These are phyloP conservation scores for Pseudomyrmex cubaensis DNA, from an alignment of 1,140 invertebrate species.

Conservation along the genomic window DNA sequence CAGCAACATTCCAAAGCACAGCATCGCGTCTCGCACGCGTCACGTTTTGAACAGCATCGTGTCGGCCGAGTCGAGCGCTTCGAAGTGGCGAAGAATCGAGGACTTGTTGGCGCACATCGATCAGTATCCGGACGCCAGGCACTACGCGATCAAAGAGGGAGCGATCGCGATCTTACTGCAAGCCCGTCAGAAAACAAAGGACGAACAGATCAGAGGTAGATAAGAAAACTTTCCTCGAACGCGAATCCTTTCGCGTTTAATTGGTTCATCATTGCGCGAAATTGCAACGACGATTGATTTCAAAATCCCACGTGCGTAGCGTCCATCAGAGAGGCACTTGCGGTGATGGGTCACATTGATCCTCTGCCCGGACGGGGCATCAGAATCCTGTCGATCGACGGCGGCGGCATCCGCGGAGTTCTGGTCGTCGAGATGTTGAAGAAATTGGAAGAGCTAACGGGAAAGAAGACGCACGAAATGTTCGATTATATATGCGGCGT, in stretches of 20 bases:
- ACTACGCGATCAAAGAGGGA: conserved; percentile 90
- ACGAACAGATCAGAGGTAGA: conserved; percentile 82
- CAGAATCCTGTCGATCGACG: conserved; percentile 94
- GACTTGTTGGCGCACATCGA: conserved; percentile 90
- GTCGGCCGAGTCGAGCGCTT: conserved; percentile 86
- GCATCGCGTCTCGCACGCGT: conserved; percentile 88
- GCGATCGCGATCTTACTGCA: conserved; percentile 88
- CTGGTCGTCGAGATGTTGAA: conserved; percentile 93
- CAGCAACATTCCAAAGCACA: conserved; percentile 84
- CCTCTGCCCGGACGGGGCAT: conserved; percentile 91
- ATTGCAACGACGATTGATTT: background rate
- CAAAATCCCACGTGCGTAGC: conserved; percentile 63
- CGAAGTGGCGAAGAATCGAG: conserved; percentile 87
- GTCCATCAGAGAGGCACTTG: conserved; percentile 88
- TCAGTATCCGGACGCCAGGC: conserved; percentile 90
- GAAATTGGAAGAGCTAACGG: conserved; percentile 90
- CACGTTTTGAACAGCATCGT: conserved; percentile 89
- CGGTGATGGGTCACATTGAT: conserved; percentile 90
- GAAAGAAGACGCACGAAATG: conserved; percentile 88
- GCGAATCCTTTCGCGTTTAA: background rate
- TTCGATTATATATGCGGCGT: conserved; percentile 98
- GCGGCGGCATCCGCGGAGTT: conserved; percentile 94
- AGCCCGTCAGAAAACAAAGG: conserved; percentile 79
- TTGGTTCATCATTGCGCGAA: background rate
- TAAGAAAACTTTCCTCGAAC: background rate